Conservation (phyloP, 37 sponge, comb jelly and placozoan species). For the Dysidea cf. avara region DNA sequence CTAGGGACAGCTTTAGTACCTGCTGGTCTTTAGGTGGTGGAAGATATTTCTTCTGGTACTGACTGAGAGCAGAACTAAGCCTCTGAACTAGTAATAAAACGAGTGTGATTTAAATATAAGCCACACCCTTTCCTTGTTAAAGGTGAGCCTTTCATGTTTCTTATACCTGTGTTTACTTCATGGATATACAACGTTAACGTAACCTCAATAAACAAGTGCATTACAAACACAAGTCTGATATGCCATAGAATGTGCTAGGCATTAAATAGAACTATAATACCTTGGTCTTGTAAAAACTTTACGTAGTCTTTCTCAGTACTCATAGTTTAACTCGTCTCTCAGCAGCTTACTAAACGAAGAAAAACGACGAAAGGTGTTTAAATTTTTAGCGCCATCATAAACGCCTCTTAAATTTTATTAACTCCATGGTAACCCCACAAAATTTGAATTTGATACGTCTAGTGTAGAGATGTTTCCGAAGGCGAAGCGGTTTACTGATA, state of each 20-base stretch:
- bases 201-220: no score
- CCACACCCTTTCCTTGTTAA: background rate
- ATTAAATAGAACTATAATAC: background rate
- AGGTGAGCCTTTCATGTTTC: no score
- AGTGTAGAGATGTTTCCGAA: background rate
- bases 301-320: conserved; percentile 8
- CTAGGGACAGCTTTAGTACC: background rate
- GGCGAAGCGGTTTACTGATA: conserved; percentile 3
- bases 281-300: conserved; percentile 48
- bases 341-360: background rate
- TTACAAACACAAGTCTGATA: no score
- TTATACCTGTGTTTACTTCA: no score
- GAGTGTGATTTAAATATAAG: background rate
- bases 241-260: no score
- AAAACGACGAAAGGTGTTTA: background rate
- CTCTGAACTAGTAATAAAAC: conserved; percentile 49
- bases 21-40: conserved; percentile 9
- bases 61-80: conserved; percentile 49
- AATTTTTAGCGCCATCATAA: background rate
- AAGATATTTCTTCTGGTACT: conserved; percentile 60
- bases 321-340: background rate
- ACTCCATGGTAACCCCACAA: background rate
- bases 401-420: background rate
- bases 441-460: background rate
- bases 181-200: no score